Base-by-base conservation (phyloP, 2,113 vertebrate species). In the Hemibagrus wyckioides region DNA sequence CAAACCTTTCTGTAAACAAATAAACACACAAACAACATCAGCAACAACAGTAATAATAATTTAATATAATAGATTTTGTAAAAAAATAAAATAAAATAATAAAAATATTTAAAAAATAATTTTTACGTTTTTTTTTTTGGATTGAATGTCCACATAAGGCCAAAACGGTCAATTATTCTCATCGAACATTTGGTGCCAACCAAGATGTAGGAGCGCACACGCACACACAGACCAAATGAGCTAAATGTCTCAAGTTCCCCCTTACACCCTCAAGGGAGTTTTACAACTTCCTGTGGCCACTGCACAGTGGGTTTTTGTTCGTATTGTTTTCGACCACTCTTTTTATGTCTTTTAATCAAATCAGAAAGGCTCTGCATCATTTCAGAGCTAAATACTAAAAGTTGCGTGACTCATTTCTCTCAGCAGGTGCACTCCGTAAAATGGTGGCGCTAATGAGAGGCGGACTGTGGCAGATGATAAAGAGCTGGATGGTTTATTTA, bases 401-500 rank as follows among this genome's bases (percentile, higher is more conserved):
- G 19, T 57, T 80, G 50, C 7, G 23, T 52, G 48, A 79, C 76
- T 89, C 61, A 80, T 65, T 90, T 56, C 80, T 86, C 73, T 80
- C 75, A 30, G 75, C 80, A 88, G 89, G 83, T 81, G 88, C 85
- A 76, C 75, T 59, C 59, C 50, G 75, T 87, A 50, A 88, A 79
- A 25, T 85, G 73, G 73, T 75, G 82, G 71, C 80, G 48, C 80
- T 77, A 88, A 80, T 84, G 52, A 76, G 33, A 77, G 65, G 61
- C 67, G 82, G 52, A 57, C 81, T 90, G 87, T 90, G 89, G 80
- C 71, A 83, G 2, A 88, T 85, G 90, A 92, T 91, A 90, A 87
- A 92, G 86, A 36, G 89, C 69, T 69, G 73, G 77, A 93, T 93
- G 82, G 93, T 76, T 94, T 92, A 94, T 93, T 94, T 89, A 94